Evolutionary conservation across 1,140 invertebrate genomes (phyloP).

Genomic region (Vanessa atalanta): DNA sequence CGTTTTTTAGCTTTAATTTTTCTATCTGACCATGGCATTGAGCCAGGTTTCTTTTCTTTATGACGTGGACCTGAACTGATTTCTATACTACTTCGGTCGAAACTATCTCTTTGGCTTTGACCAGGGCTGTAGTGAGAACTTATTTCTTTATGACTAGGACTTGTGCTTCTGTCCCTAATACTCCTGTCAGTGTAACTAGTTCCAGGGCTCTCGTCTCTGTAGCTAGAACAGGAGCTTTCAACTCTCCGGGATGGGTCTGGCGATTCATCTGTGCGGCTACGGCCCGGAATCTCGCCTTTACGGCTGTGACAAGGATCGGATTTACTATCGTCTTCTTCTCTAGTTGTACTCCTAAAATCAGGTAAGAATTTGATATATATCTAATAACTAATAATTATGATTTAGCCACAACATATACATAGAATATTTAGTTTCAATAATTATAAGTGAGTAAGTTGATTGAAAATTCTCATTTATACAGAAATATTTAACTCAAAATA

Average conservation of each 20-base stretch:
- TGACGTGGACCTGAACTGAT: neutral
- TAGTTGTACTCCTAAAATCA: neutral
- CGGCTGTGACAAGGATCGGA: constrained; percentile 1
- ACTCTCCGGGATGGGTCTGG: neutral
- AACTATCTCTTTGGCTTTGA: constrained; percentile 7
- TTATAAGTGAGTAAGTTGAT: too few relatives aligned
- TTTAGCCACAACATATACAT: too few relatives aligned
- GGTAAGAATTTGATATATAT: neutral
- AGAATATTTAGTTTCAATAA: too few relatives aligned
- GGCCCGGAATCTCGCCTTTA: constrained; percentile 13
- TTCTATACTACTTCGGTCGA: neutral
- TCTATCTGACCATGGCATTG: neutral
- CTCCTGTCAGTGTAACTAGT: constrained; percentile 23
- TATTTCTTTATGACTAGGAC: constrained; percentile 13
- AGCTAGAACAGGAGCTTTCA: constrained; percentile 17
- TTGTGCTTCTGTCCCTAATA: constrained; percentile 2
- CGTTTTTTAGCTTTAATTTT: neutral
- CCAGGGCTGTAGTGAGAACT: constrained; percentile 8
- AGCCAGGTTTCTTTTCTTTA: neutral
- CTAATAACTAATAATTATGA: too few relatives aligned
- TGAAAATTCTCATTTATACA: too few relatives aligned
- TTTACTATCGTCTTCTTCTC: constrained; percentile 8
- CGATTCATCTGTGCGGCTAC: constrained; percentile 24
- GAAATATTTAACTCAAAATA: too few relatives aligned
- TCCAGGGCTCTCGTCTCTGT: constrained; percentile 25